Base-by-base conservation (phyloP, 2,888 invertebrate genomes). In the Synanthedon tipuliformis region DNA sequence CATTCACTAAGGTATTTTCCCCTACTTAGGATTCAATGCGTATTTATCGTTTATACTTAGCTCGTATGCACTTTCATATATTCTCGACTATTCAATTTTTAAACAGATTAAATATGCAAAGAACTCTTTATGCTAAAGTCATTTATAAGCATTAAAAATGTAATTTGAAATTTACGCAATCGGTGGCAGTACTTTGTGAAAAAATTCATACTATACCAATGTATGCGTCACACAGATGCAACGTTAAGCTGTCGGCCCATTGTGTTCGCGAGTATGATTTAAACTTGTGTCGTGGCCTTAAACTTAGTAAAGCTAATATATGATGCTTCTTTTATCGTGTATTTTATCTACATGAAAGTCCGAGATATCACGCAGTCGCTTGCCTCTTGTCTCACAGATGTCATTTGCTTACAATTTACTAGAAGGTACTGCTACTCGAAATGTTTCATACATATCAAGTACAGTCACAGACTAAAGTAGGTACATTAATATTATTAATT, bases 361-460 rank as follows among this genome's bases (percentile, higher is more conserved):
- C 8, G 45, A 45, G 45, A 69, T 71, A 68, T 61, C 61, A 64
- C 60, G 55, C 60, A 62, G 63, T 54, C 62, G 58, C 55, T 56
- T 55, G 54, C 61, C 53, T 53, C 55, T 53, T 60, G 68, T 64
- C 65, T 62, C 57, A 56, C 50, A 52, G 63, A 67, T 65, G 70
- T 71, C 71, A 71, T 73, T 74, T 74, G 13, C 60, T 64, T 69
- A 70, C 75, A 74, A 73, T 73, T 73, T 76, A 75, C 60, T 66
- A 62, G 7, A 34, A 34, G 8, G 34, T 45, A 45, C 65, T 56
- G 66, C 65, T 68, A 66, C 70, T 69, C 66, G 66, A 67, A 64
- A 63, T 45, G 53, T 56, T 45, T 45, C 45, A 45, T 45, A 45
- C 34, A 34, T 34, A 34, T 10, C 34, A 34, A 34, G 34, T 34